Evolutionary conservation across 2,113 vertebrate species (phyloP).

Genomic region (Corythornis madagascariensis): DNA sequence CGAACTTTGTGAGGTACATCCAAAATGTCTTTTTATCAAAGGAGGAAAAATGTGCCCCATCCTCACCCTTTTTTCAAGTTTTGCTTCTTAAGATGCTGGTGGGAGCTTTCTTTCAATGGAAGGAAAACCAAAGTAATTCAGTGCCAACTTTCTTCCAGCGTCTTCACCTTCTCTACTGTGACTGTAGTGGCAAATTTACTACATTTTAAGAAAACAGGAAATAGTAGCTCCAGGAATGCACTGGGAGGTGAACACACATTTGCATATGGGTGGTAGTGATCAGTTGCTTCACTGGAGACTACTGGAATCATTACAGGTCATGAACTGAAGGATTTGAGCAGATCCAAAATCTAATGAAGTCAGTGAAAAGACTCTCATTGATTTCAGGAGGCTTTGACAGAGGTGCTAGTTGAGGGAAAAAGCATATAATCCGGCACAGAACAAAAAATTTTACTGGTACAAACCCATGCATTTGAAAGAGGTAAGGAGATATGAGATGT

Average conservation of each 20-base stretch:
- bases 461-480: background rate
- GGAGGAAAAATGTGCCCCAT: background rate
- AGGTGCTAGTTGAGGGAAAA: background rate
- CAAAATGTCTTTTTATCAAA: background rate
- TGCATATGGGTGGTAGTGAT: background rate
- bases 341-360: background rate
- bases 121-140: background rate
- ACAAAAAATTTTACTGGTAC: background rate
- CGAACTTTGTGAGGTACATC: background rate
- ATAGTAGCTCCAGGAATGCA: background rate
- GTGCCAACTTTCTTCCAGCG: background rate
- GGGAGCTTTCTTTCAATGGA: background rate
- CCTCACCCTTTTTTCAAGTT: background rate
- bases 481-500: background rate
- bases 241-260: background rate
- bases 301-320: background rate
- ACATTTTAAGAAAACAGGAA: background rate
- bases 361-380: background rate
- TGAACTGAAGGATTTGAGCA: background rate
- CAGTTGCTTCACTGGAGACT: background rate
- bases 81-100: background rate
- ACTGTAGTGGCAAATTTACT: background rate
- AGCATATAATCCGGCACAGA: background rate
- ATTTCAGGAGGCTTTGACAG: background rate
- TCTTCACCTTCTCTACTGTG: background rate